These are phyloP conservation scores for Synanthedon tipuliformis DNA, from an alignment of 2,888 invertebrate species.

Conservation along the genomic window DNA sequence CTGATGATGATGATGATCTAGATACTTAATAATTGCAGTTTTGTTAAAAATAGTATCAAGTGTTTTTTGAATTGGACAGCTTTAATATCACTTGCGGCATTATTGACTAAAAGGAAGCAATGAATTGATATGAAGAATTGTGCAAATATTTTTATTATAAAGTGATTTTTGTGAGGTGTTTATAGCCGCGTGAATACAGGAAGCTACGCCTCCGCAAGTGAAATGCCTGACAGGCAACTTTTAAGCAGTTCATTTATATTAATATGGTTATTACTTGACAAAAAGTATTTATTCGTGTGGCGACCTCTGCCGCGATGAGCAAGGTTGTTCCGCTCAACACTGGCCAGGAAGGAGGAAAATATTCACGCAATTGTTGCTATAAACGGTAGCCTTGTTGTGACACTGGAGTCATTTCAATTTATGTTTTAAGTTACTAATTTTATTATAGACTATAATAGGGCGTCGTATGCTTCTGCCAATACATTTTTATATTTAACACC, in stretches of 20 bases:
- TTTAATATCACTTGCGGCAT: too few species aligned
- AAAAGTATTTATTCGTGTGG: slow-evolving; percentile 29
- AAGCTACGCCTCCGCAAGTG: not conserved
- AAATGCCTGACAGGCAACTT: not conserved
- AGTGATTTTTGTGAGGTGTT: not conserved
- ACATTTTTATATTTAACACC: too few species aligned
- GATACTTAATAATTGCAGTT: too few species aligned
- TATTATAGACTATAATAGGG: not conserved
- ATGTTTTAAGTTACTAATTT: too few species aligned
- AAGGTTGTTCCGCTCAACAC: slow-evolving; percentile 51
- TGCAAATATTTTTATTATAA: too few species aligned
- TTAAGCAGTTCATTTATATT: not conserved
- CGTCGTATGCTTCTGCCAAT: not conserved
- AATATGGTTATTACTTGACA: not conserved
- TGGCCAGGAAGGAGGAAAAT: slow-evolving; percentile 56
- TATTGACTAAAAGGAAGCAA: too few species aligned
- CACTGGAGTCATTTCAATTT: slow-evolving; percentile 21
- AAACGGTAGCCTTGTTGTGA: slow-evolving; percentile 41
- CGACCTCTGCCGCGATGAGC: slow-evolving; percentile 39
- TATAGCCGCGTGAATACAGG: not conserved
- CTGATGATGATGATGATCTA: too few species aligned
- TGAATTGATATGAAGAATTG: too few species aligned
- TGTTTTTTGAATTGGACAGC: too few species aligned
- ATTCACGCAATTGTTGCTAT: slow-evolving; percentile 33
- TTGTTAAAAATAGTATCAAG: too few species aligned